Percentiles rank a stretch among this genome's conserved stretches.
phyloP scores from a whole-genome alignment of 1,140 invertebrate genomes.

The Caenorhabditis brenneri region DNA sequence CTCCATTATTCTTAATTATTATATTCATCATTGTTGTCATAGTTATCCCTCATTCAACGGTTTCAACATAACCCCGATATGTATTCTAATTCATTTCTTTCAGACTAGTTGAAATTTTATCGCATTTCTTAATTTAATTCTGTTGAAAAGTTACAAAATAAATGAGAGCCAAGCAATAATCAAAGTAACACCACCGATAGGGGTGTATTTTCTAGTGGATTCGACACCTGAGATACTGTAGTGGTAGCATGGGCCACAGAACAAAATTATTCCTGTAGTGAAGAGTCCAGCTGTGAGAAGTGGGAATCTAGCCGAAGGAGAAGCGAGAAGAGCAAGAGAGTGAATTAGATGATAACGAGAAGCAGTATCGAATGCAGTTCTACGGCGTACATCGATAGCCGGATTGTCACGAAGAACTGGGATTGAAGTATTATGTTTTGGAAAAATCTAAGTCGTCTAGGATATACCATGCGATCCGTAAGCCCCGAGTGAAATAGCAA shows the following conservation, averaged over 20 bases:
- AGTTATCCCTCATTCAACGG: background rate
- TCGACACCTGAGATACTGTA: conserved; percentile 82
- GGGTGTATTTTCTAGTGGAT: conserved; percentile 79
- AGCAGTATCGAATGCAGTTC: conserved; percentile 81
- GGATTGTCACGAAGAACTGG: conserved; percentile 67
- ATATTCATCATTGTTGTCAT: background rate
- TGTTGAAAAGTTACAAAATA: conserved; percentile 74
- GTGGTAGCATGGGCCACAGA: conserved; percentile 88
- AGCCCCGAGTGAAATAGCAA: conserved; percentile 84
- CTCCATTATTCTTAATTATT: no score
- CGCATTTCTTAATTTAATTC: no score
- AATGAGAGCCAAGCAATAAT: conserved; percentile 86
- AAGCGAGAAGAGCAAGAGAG: conserved; percentile 80
- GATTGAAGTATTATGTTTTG: conserved; percentile 36
- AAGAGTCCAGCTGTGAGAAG: conserved; percentile 80
- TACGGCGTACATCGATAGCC: conserved; percentile 60
- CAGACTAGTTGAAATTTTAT: no score
- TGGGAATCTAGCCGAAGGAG: conserved; percentile 79
- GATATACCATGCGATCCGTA: conserved; percentile 84
- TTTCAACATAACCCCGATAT: no score
- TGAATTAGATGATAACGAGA: conserved; percentile 89
- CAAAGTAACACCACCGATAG: conserved; percentile 83
- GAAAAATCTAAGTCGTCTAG: no score
- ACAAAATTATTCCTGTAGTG: conserved; percentile 80
- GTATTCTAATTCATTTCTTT: no score